Conservation (phyloP, 2,888 invertebrate species). For the Coleophora deauratella region DNA sequence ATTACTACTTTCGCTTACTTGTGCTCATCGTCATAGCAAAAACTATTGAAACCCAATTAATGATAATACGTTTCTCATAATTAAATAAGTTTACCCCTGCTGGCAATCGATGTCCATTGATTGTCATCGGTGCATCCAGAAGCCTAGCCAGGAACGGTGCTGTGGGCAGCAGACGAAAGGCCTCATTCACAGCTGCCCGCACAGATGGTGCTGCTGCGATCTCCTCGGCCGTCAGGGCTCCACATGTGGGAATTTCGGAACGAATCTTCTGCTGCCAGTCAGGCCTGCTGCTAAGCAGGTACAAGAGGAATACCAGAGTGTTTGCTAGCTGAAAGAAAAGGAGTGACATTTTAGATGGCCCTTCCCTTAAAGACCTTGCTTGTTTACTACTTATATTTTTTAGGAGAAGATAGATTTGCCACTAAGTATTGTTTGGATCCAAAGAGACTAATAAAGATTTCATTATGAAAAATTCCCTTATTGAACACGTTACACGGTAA, state of each 20-base stretch:
- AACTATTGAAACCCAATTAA: no score
- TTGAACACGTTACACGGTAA: no score
- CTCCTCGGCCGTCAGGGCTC: conserved; percentile 72
- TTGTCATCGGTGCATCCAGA: conserved; percentile 79
- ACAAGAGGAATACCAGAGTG: conserved; percentile 84
- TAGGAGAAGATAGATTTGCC: no score
- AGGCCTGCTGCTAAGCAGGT: conserved; percentile 80
- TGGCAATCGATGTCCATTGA: conserved; percentile 80
- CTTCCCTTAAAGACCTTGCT: no score
- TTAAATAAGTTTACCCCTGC: conserved; percentile 77
- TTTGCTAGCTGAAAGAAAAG: conserved; percentile 78
- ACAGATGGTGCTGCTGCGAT: conserved; percentile 81
- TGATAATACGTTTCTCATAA: no score
- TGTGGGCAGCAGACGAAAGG: conserved; percentile 83
- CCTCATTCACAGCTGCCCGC: conserved; percentile 85
- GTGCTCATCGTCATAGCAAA: no score
- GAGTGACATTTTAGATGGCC: no score
- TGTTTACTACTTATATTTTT: no score
- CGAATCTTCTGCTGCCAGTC: conserved; percentile 79
- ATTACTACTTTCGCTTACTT: no score
- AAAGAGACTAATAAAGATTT: no score
- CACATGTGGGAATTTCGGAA: conserved; percentile 76
- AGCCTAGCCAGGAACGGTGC: conserved; percentile 86
- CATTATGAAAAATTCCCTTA: no score
- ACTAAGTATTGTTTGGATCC: no score